phyloP scores from a whole-genome alignment of 1,140 invertebrate genomes.

The Frieseomelitta varia region DNA sequence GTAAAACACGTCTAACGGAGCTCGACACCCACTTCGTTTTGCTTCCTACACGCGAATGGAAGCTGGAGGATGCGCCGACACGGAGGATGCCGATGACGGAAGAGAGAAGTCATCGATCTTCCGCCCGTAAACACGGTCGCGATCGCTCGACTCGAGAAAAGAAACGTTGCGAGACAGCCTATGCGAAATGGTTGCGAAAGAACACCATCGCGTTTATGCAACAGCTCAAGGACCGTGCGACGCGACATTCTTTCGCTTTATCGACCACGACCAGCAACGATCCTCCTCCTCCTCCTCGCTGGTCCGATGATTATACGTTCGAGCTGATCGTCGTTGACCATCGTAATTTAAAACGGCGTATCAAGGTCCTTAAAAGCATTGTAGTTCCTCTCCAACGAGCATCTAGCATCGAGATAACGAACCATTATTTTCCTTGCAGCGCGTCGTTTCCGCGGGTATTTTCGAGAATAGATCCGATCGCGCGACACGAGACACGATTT shows the following conservation, averaged over 20 bases:
- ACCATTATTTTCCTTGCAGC: not conserved
- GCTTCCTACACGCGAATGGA: conserved; percentile 20
- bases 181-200: conserved; percentile 6
- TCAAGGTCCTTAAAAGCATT: conserved; percentile 1
- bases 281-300: not conserved
- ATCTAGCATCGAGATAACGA: conserved; percentile 1
- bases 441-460: not conserved
- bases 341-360: not conserved
- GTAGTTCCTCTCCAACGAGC: not conserved
- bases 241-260: conserved; percentile 29
- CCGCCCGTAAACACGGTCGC: conserved; percentile 11
- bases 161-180: conserved; percentile 1
- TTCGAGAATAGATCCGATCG: not conserved
- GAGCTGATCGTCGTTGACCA: not conserved
- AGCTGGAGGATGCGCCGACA: conserved; percentile 8
- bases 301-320: not conserved
- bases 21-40: conserved; percentile 33
- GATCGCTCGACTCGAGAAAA: not conserved
- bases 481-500: not conserved
- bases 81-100: not conserved
- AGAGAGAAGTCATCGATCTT: conserved; percentile 36
- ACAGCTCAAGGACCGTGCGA: not conserved
- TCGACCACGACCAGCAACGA: conserved; percentile 20
- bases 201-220: not conserved
- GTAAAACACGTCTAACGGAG: conserved; percentile 2